Evolutionary conservation across 2,113 vertebrate genomes (phyloP).

Genomic region (Daboia siamensis): DNA sequence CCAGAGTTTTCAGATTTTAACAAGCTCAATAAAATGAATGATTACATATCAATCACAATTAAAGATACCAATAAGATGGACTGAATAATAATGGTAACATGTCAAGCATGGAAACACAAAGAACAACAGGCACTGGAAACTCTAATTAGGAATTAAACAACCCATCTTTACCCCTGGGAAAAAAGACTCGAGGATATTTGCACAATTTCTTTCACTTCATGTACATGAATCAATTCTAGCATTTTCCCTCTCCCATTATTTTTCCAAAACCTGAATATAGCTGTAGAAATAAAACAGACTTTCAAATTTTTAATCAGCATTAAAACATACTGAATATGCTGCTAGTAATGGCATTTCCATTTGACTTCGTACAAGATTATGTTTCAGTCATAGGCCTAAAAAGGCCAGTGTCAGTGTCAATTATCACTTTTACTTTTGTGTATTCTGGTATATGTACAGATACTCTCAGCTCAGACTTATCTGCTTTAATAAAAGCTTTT

Average conservation of each 20-base stretch:
- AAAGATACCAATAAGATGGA: slow-evolving; percentile 71
- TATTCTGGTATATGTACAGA: background rate
- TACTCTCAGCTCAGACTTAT: background rate
- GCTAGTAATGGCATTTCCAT: background rate
- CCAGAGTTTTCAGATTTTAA: slow-evolving; percentile 79
- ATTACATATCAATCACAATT: slow-evolving; percentile 79
- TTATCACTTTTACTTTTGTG: background rate
- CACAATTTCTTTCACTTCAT: background rate
- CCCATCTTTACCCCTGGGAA: background rate
- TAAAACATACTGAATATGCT: slow-evolving; percentile 15
- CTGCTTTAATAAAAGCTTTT: background rate
- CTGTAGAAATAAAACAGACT: slow-evolving; percentile 14
- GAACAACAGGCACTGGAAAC: slow-evolving; percentile 35
- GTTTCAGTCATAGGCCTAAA: background rate
- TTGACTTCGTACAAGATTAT: background rate
- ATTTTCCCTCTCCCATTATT: background rate
- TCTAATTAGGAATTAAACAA: slow-evolving; percentile 21
- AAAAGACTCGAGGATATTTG: accelerated
- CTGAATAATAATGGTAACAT: slow-evolving; percentile 70
- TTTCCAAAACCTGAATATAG: slow-evolving; percentile 14
- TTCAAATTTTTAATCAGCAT: slow-evolving; percentile 20
- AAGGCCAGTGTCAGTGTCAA: background rate
- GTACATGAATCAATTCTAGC: background rate
- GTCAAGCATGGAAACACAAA: slow-evolving; percentile 70
- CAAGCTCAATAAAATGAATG: slow-evolving; percentile 81